Percentiles rank a stretch among this genome's conserved stretches.
phyloP scores from a whole-genome alignment of 1,140 invertebrate species.

The Glossosoma conforme region DNA sequence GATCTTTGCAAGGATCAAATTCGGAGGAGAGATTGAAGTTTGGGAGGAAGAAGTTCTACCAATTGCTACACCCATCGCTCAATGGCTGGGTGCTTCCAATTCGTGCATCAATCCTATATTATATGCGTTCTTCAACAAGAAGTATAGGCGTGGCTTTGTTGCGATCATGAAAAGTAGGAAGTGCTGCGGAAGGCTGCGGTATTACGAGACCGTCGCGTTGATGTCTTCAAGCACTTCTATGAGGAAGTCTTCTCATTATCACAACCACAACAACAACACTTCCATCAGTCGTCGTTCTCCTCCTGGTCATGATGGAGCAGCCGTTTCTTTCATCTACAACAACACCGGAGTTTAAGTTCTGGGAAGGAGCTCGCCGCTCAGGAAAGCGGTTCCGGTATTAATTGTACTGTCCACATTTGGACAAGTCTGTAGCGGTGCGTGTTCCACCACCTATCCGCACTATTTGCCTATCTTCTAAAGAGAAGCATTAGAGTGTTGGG shows the following conservation, averaged over 20 bases:
- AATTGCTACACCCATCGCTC: conserved; percentile 83
- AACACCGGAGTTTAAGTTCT: conserved; percentile 45
- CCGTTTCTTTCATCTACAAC: conserved; percentile 69
- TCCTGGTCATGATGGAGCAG: conserved; percentile 60
- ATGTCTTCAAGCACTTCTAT: conserved; percentile 78
- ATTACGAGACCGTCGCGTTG: conserved; percentile 77
- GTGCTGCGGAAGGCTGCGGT: conserved; percentile 76
- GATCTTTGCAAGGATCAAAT: conserved; percentile 82
- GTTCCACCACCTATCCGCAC: no score
- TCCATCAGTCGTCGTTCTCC: conserved; percentile 58
- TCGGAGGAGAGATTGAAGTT: conserved; percentile 63
- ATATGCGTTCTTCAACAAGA: conserved; percentile 97
- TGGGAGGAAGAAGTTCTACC: conserved; percentile 76
- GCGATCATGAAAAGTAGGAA: conserved; percentile 79
- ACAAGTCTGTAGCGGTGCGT: conserved; percentile 1
- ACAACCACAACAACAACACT: conserved; percentile 61
- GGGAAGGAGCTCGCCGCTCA: not conserved
- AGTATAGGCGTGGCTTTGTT: conserved; percentile 88
- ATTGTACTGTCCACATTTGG: not conserved
- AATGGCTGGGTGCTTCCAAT: conserved; percentile 94
- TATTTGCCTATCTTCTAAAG: no score
- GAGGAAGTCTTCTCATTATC: conserved; percentile 76
- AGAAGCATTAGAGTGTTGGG: no score
- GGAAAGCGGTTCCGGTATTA: not conserved
- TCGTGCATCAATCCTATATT: conserved; percentile 96